Percentiles rank a stretch among this genome's conserved stretches.
Conservation (phyloP, 2,113 vertebrate genomes). For the Motacilla tschutschensis region DNA sequence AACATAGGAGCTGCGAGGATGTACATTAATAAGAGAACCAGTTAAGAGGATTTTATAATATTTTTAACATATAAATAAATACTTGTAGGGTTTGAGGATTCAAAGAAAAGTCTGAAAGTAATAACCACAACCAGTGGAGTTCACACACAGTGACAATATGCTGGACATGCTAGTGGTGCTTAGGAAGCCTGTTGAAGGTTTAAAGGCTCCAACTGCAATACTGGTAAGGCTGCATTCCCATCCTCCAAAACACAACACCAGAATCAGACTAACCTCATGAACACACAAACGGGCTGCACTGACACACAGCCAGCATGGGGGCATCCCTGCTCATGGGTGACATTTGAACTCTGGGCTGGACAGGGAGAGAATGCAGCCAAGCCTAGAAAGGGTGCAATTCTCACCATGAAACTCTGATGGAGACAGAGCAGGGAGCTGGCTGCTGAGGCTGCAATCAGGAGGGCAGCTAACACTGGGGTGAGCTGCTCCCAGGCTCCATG, state of each 20-base stretch:
- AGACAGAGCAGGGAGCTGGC: background rate
- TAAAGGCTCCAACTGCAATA: background rate
- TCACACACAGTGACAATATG: background rate
- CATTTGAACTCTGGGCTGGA: background rate
- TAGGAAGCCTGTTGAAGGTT: background rate
- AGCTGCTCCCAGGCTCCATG: background rate
- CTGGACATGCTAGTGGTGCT: background rate
- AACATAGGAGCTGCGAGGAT: background rate
- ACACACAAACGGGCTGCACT: accelerated
- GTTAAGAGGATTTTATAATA: background rate
- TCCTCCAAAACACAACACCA: background rate
- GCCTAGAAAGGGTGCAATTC: background rate
- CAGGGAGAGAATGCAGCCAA: background rate
- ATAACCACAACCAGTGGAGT: background rate
- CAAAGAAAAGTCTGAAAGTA: background rate
- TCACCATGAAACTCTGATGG: accelerated
- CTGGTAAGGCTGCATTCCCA: background rate
- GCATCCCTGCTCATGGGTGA: background rate
- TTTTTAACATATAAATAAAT: background rate
- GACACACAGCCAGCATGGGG: background rate
- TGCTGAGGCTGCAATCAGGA: background rate
- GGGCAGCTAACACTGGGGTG: background rate
- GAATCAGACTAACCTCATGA: background rate
- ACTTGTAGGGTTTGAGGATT: background rate
- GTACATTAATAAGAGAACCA: background rate